Percentiles rank a stretch among this genome's conserved stretches.
phyloP scores from a whole-genome alignment of 2,797 vertebrate genomes.

The Holocentrus rufus region DNA sequence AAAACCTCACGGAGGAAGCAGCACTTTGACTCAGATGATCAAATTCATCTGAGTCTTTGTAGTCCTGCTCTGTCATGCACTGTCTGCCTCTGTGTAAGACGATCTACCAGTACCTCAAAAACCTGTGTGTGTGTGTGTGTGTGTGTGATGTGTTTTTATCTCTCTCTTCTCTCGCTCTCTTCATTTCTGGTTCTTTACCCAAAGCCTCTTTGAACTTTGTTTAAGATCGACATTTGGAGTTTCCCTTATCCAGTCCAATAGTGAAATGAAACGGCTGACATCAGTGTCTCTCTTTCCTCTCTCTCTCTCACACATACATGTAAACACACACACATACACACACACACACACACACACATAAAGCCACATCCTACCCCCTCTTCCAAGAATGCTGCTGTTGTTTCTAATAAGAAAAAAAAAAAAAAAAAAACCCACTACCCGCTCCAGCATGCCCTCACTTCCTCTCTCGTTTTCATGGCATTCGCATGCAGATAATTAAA shows the following conservation, averaged over 20 bases:
- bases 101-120: background rate
- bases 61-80: background rate
- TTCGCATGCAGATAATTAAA: no score
- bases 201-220: no score
- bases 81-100: background rate
- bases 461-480: no score
- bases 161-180: background rate
- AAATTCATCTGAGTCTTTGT: background rate
- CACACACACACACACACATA: background rate
- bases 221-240: slow-evolving; percentile 45
- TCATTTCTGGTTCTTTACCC: background rate
- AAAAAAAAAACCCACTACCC: background rate
- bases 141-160: no score
- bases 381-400: slow-evolving; percentile 48
- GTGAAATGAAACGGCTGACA: slow-evolving; percentile 31
- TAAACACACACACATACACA: slow-evolving; percentile 15
- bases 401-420: slow-evolving; percentile 33
- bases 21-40: background rate
- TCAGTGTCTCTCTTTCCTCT: slow-evolving; percentile 16
- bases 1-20: background rate
- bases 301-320: slow-evolving; percentile 17
- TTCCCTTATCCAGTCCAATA: slow-evolving; percentile 33
- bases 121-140: background rate
- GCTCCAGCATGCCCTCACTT: background rate
- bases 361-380: slow-evolving; percentile 53